Percentiles rank a stretch among this genome's conserved stretches.
phyloP scores from a whole-genome alignment of 2,797 vertebrate species.

The Microhierax caerulescens region DNA sequence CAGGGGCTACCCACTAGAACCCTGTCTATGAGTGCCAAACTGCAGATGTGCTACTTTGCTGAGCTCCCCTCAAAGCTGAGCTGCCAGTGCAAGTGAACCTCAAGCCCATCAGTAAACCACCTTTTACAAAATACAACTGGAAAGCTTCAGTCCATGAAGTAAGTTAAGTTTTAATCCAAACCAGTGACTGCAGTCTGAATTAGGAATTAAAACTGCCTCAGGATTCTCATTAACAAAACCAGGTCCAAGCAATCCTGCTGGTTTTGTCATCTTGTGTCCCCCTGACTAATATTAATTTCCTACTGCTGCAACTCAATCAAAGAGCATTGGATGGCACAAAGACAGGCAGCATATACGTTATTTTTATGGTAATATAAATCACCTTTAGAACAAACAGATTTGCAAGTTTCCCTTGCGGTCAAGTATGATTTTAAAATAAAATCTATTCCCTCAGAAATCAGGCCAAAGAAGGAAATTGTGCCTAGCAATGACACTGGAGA shows the following conservation, averaged over 20 bases:
- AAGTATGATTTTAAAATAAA: neutral
- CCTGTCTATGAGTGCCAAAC: rapidly evolving
- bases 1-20: neutral
- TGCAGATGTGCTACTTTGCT: rapidly evolving
- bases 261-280: neutral
- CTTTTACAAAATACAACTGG: neutral
- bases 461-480: neutral
- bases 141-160: neutral
- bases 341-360: neutral
- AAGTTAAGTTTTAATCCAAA: neutral
- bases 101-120: neutral
- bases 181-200: neutral
- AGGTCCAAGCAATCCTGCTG: neutral
- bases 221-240: neutral
- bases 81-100: rapidly evolving
- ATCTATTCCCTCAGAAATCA: neutral
- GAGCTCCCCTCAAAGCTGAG: neutral
- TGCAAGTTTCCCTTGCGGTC: neutral
- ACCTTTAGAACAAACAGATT: neutral
- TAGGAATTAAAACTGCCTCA: neutral
- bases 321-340: neutral
- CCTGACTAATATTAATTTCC: neutral
- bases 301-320: neutral
- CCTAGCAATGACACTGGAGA: neutral
- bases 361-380: neutral